Evolutionary conservation across 2,888 invertebrate species (phyloP), one percentile per base, ranked within the genome.

Genomic region (Phyllotreta striolata): DNA sequence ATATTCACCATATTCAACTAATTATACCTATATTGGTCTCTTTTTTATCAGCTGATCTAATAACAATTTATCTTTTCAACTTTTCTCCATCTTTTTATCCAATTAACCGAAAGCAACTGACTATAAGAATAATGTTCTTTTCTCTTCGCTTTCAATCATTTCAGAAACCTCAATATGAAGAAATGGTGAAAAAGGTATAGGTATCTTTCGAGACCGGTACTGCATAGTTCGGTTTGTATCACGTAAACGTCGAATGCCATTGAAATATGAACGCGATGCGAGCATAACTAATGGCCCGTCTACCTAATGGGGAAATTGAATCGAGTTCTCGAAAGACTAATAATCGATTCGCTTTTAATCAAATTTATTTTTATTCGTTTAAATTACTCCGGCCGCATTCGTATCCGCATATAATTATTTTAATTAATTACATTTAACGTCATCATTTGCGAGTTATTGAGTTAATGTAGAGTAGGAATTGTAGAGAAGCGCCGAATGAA

Each of bases 241-340:
- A 41, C 51, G 59, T 51, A 59, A 51, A 59, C 13, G 43, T 59
- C 51, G 59, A 59, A 59, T 59, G 40, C 24, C 59, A 51, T 51
- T 59, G 51, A 59, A 59, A 51, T 51, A 59, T 51, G 35, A 51
- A 34, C 59, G 24, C 51, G 51, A 39, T 24, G 37, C 51, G 10
- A 40, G 34, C 24, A 24, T 59, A 59, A 59, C 38, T 58, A 58
- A 58, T 58, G 49, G 40, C 37, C 34, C 35, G 35, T 34, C 13
- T 24, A 51, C 43, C 51, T 51, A 14, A 51, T 51, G 37, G 51
- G 59, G 40, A 51, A 51, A 51, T 59, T 59, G 41, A 51, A 51
- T 41, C 37, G 41, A 41, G 51, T 43, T 35, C 13, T 41, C 35
- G 43, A 59, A 59, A 51, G 43, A 43, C 51, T 37, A 35, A 24